Percentiles rank a stretch among this genome's conserved stretches.
These are phyloP conservation scores for Acanthoscelides obtectus DNA, from an alignment of 2,888 invertebrate species.

Conservation along the genomic window DNA sequence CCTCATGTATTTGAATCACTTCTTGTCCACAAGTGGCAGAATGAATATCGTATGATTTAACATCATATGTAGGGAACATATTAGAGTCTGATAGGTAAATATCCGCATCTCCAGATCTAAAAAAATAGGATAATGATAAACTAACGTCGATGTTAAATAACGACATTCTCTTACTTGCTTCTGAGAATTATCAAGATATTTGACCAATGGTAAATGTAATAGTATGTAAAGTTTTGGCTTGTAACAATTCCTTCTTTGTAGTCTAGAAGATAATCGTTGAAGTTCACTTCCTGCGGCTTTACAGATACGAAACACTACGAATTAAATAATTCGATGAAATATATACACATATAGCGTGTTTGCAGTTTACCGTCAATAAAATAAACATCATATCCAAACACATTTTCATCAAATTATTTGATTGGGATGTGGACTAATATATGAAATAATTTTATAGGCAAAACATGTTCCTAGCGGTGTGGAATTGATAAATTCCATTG, in stretches of 20 bases:
- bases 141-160: background rate
- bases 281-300: background rate
- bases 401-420: background rate
- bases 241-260: background rate
- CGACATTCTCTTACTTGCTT: background rate
- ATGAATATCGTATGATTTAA: background rate
- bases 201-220: background rate
- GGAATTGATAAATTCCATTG: background rate
- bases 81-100: background rate
- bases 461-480: background rate
- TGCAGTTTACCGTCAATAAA: background rate
- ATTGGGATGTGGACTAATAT: background rate
- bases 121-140: background rate
- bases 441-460: background rate
- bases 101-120: background rate
- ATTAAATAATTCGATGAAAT: background rate
- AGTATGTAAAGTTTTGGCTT: background rate
- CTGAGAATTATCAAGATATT: background rate
- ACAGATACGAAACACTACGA: background rate
- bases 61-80: background rate
- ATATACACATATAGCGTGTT: background rate
- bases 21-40: background rate
- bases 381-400: background rate
- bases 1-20: background rate
- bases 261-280: background rate